Conservation (phyloP, 2,888 invertebrate genomes). For the Troides aeacus region DNA sequence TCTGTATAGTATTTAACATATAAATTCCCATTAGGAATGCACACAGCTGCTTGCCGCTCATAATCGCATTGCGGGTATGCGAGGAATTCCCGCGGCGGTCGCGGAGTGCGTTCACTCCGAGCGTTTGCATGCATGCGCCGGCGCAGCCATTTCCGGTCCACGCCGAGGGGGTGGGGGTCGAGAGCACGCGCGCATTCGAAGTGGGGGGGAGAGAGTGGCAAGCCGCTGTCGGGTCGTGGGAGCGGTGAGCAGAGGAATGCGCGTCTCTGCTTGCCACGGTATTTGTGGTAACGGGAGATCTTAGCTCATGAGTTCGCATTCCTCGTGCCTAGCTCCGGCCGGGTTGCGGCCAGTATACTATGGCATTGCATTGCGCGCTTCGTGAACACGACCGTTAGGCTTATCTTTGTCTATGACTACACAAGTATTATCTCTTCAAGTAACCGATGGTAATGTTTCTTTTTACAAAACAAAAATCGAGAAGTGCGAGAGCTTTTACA, state of each 20-base stretch:
- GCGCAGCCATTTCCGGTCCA: conserved; percentile 64
- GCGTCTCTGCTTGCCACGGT: conserved; percentile 47
- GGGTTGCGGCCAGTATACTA: too few relatives aligned
- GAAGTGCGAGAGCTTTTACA: too few relatives aligned
- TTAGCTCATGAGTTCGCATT: conserved; percentile 28
- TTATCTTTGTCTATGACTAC: too few relatives aligned
- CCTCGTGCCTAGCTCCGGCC: background rate
- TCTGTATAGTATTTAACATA: too few relatives aligned
- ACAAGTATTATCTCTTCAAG: too few relatives aligned
- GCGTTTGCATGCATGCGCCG: conserved; percentile 64
- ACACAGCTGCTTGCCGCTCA: too few relatives aligned
- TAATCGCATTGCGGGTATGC: conserved; percentile 29
- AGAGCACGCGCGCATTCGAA: too few relatives aligned
- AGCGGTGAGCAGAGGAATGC: conserved; percentile 57
- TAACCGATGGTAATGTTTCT: too few relatives aligned
- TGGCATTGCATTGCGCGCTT: too few relatives aligned
- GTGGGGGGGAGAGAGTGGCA: conserved; percentile 12
- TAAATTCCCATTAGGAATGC: too few relatives aligned
- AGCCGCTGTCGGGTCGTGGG: conserved; percentile 46
- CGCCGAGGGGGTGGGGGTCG: conserved; percentile 35
- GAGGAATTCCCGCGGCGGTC: conserved; percentile 44
- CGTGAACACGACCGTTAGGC: too few relatives aligned
- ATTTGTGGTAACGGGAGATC: conserved; percentile 48
- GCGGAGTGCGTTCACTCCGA: conserved; percentile 56
- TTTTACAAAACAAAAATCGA: too few relatives aligned